Base-by-base conservation (phyloP, 2,888 invertebrate genomes). In the Liodrosophila aerea region DNA sequence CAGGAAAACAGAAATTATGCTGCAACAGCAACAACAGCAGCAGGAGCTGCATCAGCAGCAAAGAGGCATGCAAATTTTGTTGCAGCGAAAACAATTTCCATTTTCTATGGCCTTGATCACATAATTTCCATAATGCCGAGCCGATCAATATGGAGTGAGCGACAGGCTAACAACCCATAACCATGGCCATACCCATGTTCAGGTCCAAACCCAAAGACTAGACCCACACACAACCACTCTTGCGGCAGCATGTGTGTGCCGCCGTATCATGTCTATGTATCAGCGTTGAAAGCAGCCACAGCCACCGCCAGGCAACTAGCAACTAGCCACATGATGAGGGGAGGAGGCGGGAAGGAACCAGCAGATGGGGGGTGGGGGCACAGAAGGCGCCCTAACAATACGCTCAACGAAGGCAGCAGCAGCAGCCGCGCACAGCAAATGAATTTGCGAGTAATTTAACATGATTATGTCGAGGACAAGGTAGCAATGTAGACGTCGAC, bases 31-130 rank as follows among this genome's bases (percentile, higher is more conserved):
- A 40, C 33, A 44, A 36, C 18, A 34, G 49, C 49, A 54, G 41
- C 63, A 36, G 29, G 27, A 33, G 22, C 27, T 11, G 34, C 13
- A 9, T 12, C n/a, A 22, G 43, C 12, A 13, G 12, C 41, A 46
- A 44, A 39, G 37, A 43, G 46, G 47, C 34, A 72, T 75, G 75
- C 66, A 67, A 69, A 69, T 63, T 66, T 37, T 57, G 53, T 33
- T 54, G 37, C 34, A 41, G 18, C 31, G 49, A 62, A 82, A 81
- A 78, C 69, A 85, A 82, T 85, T 86, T 87, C 80, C 78, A 87
- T 86, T 87, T 86, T 84, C 76, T 78, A 86, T 84, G 87, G 87
- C 87, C 88, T 87, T 87, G 87, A 87, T 87, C 87, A 80, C 85
- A 87, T 84, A 80, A 84, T 78, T 80, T 80, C 70, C 74, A 81